phyloP scores from a whole-genome alignment of 2,888 invertebrate genomes.

The Gandaritis pyraliata region DNA sequence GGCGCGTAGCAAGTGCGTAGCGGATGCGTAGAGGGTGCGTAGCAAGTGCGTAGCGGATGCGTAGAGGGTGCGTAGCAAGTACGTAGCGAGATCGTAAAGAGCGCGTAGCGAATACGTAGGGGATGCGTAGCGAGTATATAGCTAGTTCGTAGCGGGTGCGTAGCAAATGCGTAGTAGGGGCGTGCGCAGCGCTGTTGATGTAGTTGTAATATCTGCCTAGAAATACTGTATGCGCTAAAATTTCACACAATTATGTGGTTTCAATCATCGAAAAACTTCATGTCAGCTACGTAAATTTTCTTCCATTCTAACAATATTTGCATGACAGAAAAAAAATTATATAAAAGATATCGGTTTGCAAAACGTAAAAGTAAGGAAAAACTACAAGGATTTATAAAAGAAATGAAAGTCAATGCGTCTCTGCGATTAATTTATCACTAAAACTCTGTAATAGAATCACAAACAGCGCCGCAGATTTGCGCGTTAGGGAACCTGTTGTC shows the following conservation, averaged over 20 bases:
- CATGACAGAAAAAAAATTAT: too few relatives aligned
- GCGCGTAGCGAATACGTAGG: background rate
- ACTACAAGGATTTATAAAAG: background rate
- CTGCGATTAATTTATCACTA: slow-evolving; percentile 1
- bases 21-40: background rate
- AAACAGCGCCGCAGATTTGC: slow-evolving; percentile 48
- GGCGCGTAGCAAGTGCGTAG: background rate
- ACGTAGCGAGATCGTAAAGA: background rate
- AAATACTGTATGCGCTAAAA: too few relatives aligned
- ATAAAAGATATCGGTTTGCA: too few relatives aligned
- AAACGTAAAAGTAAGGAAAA: too few relatives aligned
- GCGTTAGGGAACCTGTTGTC: slow-evolving; percentile 55
- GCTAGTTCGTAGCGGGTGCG: background rate
- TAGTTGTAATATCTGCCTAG: background rate
- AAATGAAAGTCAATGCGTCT: background rate
- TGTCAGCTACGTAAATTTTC: too few relatives aligned
- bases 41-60: background rate
- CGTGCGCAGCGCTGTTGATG: background rate
- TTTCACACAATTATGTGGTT: too few relatives aligned
- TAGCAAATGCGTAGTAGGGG: background rate
- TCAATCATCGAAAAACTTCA: too few relatives aligned
- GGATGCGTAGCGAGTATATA: background rate
- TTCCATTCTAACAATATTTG: too few relatives aligned
- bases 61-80: background rate
- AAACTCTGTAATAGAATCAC: slow-evolving; percentile 35